Evolutionary conservation across 2,888 invertebrate species (phyloP), one percentile per base, ranked within the genome.

Genomic region (Gymnocheta viridis): DNA sequence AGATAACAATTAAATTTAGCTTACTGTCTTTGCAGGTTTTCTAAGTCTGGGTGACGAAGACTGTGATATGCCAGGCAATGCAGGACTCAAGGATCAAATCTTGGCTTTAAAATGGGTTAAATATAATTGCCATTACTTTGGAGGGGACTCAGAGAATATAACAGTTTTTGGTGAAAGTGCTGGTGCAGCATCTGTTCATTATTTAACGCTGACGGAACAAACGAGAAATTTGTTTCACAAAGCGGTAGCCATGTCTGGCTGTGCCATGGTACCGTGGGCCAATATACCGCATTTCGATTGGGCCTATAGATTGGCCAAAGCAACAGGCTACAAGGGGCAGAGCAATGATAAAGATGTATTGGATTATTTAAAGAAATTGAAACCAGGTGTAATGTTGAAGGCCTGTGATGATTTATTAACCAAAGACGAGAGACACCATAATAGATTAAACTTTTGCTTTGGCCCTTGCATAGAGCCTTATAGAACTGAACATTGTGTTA

Each of bases 111-210:
- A 92, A 85, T 93, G 93, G 93, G 90, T 93, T 0, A 92, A 93
- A 83, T 88, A 88, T 1, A 93, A 93, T 86, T 93, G 93, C 19
- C 83, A 88, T 12, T 89, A 90, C 72, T 94, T 94, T 87, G 92
- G 93, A 41, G 93, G 93, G 2, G 92, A 94, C 88, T 90, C 93
- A 0, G 88, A 92, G 7, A 93, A 93, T 82, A 93, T 92, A 2
- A 93, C 93, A 0, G 89, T 93, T 9, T 93, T 93, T 86, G 93
- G 93, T 1, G 93, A 93, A 87, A 93, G 93, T 86, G 93, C 93
- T 2, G 93, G 93, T 1, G 93, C 90, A 7, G 92, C 91, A 27
- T 92, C 93, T 3, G 91, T 92, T 0, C 93, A 93, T 85, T 92
- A 91, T 78, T 90, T 93, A 87, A 91, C 92, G 86, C 87, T 93